Evolutionary conservation across 2,888 invertebrate species (phyloP).

Genomic region (Ferrisia virgata): DNA sequence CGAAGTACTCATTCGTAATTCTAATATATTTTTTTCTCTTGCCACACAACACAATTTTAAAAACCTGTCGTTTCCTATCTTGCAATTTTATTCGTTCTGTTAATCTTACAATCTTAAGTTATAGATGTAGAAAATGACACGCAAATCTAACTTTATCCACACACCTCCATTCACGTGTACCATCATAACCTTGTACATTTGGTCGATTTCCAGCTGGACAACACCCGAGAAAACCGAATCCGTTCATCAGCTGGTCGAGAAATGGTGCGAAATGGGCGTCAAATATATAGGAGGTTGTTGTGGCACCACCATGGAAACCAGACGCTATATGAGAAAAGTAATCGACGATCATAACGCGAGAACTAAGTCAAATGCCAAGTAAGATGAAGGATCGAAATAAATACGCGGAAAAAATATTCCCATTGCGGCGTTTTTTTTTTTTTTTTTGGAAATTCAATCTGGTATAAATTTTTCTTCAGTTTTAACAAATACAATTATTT

Average conservation of each 20-base stretch:
- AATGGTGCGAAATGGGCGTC: constrained; percentile 80
- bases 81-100: no score
- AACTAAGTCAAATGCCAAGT: neutral
- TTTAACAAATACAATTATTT: neutral
- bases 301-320: constrained; percentile 61
- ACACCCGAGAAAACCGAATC: constrained; percentile 68
- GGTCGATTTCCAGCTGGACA: constrained; percentile 60
- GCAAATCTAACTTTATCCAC: no score
- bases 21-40: no score
- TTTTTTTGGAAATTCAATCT: neutral
- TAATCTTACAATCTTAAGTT: no score
- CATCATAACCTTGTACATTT: neutral
- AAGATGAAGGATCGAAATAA: neutral
- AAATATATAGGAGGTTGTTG: constrained; percentile 90
- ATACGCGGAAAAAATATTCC: neutral
- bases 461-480: no score
- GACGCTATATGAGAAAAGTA: neutral
- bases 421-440: no score
- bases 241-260: constrained; percentile 68
- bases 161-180: no score
- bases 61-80: no score
- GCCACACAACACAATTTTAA: no score
- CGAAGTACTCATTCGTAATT: no score
- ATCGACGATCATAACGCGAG: neutral
- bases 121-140: no score